Percentiles rank a stretch among this genome's conserved stretches.
Conservation (phyloP, 1,140 invertebrate species). For the Brachionus manjavacas region DNA sequence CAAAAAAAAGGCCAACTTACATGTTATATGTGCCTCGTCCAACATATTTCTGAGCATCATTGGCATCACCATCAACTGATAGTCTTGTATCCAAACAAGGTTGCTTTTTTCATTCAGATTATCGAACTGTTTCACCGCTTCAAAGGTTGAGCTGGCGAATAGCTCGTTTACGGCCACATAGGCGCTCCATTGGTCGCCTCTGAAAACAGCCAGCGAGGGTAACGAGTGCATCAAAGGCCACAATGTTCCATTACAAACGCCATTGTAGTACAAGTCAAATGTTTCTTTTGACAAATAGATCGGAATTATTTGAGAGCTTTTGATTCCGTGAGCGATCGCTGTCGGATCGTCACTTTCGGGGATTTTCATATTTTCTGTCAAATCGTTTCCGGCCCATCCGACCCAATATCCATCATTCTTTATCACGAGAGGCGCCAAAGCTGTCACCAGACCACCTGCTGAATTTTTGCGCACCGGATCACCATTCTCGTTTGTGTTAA, state of each 20-base stretch:
- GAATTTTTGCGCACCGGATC: neutral
- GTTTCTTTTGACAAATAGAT: constrained; percentile 69
- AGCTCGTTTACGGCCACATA: constrained; percentile 74
- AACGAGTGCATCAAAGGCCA: constrained; percentile 87
- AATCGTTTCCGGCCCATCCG: constrained; percentile 73
- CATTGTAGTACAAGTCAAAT: constrained; percentile 82
- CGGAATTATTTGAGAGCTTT: constrained; percentile 71
- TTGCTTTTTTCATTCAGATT: constrained; percentile 61
- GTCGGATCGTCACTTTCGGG: constrained; percentile 79
- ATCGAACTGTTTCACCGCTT: constrained; percentile 58
- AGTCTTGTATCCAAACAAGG: constrained; percentile 83
- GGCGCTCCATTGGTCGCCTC: constrained; percentile 70
- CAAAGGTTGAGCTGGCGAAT: constrained; percentile 73
- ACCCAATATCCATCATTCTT: constrained; percentile 77
- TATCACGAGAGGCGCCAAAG: constrained; percentile 79
- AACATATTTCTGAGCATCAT: constrained; percentile 77
- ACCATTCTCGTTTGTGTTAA: neutral
- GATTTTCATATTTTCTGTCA: constrained; percentile 65
- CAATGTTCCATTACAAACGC: constrained; percentile 82
- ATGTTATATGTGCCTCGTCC: constrained; percentile 70
- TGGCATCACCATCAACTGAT: constrained; percentile 80
- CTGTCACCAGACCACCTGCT: constrained; percentile 74
- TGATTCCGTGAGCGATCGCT: constrained; percentile 71
- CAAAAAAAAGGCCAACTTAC: constrained; percentile 80
- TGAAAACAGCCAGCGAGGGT: constrained; percentile 73